Conservation (phyloP, 2,888 invertebrate species). For the Marronus borbonicus region DNA sequence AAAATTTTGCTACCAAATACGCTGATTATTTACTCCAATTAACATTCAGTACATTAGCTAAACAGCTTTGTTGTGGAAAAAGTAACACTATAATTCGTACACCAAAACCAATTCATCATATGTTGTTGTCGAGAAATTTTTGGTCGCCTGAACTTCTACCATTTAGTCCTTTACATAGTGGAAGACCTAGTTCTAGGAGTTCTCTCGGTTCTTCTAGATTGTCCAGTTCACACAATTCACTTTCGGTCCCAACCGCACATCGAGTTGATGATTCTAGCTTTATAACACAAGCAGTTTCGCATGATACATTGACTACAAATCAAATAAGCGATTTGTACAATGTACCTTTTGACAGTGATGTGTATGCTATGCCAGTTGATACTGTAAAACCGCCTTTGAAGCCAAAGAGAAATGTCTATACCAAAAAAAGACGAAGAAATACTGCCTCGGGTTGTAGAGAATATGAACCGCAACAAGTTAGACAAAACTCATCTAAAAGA, state of each 20-base stretch:
- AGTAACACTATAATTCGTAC: constrained; percentile 1
- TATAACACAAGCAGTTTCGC: constrained; percentile 91
- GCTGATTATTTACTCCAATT: constrained; percentile 46
- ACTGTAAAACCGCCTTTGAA: constrained; percentile 78
- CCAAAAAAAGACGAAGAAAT: constrained; percentile 68
- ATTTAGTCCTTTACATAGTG: constrained; percentile 74
- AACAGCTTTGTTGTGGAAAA: constrained; percentile 21
- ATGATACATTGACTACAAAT: constrained; percentile 84
- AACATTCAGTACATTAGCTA: constrained; percentile 38
- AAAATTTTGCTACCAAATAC: constrained; percentile 47
- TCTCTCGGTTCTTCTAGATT: constrained; percentile 84
- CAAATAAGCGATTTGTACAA: constrained; percentile 90
- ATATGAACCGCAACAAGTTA: constrained; percentile 59
- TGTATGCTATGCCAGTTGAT: constrained; percentile 89
- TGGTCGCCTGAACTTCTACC: constrained; percentile 76
- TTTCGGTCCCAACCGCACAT: constrained; percentile 80
- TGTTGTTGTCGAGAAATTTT: constrained; percentile 65
- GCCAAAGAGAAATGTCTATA: constrained; percentile 70
- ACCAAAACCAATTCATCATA: constrained; percentile 49
- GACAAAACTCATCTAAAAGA: constrained; percentile 52
- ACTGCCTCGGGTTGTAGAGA: constrained; percentile 72
- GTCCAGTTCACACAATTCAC: constrained; percentile 89
- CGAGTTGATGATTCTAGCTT: constrained; percentile 89
- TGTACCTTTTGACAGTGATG: constrained; percentile 90
- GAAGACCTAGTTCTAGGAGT: constrained; percentile 82